Conservation (phyloP, 2,888 invertebrate genomes). For the Actias luna region DNA sequence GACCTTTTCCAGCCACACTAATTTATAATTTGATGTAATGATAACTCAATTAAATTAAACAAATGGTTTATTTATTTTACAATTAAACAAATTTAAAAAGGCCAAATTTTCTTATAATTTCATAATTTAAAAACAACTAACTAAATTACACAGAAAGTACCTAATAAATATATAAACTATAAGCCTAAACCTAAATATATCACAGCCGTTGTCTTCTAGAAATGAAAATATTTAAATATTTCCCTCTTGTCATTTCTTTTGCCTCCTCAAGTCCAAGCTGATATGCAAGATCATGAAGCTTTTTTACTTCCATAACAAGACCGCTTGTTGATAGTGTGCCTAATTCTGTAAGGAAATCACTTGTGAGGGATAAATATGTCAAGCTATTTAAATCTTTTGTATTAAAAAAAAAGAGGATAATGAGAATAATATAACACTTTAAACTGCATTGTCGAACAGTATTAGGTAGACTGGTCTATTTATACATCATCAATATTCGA, state of each 20-base stretch:
- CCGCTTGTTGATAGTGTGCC: constrained; percentile 89
- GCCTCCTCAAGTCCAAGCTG: constrained; percentile 97
- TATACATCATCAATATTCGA: too few relatives aligned
- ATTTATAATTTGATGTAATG: too few relatives aligned
- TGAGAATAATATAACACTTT: too few relatives aligned
- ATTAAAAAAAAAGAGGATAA: too few relatives aligned
- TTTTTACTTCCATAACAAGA: constrained; percentile 95
- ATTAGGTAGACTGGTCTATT: too few relatives aligned
- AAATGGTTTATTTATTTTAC: background rate
- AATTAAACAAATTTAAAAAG: background rate
- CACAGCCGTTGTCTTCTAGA: constrained; percentile 57
- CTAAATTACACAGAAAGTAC: background rate
- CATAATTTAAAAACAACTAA: background rate
- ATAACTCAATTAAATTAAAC: too few relatives aligned
- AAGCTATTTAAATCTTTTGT: too few relatives aligned
- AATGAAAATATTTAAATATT: constrained; percentile 93
- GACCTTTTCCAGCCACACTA: too few relatives aligned
- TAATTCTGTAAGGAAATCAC: constrained; percentile 82
- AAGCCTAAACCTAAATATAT: constrained; percentile 9
- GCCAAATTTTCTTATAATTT: background rate
- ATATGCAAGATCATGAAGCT: constrained; percentile 96
- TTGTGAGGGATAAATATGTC: background rate
- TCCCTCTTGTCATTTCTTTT: constrained; percentile 97
- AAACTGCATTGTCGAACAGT: too few relatives aligned
- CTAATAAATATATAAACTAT: background rate